Percentiles rank a stretch among this genome's conserved stretches.
These are phyloP conservation scores for Yponomeuta malinellus DNA, from an alignment of 2,888 invertebrate species.

Conservation along the genomic window DNA sequence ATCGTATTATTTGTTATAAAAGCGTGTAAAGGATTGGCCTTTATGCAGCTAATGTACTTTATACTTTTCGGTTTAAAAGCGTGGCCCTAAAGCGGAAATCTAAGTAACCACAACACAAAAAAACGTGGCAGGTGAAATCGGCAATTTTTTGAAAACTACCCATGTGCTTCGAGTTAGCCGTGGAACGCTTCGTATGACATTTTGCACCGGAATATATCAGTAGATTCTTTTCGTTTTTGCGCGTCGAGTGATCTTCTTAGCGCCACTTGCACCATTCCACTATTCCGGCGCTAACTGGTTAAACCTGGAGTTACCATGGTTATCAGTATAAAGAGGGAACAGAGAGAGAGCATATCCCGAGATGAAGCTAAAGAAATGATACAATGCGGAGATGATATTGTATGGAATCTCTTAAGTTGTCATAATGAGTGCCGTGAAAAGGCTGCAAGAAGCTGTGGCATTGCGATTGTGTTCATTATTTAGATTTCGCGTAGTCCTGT, in stretches of 20 bases:
- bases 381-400: neutral
- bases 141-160: too few species aligned
- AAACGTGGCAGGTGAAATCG: too few species aligned
- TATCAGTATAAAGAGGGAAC: neutral
- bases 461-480: slow-evolving; percentile 61
- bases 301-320: too few species aligned
- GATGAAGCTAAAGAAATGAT: neutral
- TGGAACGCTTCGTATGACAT: neutral
- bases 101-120: too few species aligned
- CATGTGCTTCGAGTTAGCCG: neutral
- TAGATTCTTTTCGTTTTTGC: neutral
- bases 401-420: slow-evolving; percentile 12
- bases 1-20: too few species aligned
- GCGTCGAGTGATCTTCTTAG: too few species aligned
- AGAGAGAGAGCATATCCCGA: neutral
- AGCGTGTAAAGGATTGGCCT: too few species aligned
- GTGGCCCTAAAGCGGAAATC: too few species aligned
- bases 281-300: too few species aligned
- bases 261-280: too few species aligned
- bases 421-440: slow-evolving; percentile 15
- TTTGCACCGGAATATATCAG: neutral
- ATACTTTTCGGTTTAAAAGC: too few species aligned
- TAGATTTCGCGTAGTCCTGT: slow-evolving; percentile 48
- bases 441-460: slow-evolving; percentile 39
- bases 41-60: too few species aligned